Evolutionary conservation across 2,888 invertebrate genomes (phyloP).

Genomic region (Oxytorus armatus): DNA sequence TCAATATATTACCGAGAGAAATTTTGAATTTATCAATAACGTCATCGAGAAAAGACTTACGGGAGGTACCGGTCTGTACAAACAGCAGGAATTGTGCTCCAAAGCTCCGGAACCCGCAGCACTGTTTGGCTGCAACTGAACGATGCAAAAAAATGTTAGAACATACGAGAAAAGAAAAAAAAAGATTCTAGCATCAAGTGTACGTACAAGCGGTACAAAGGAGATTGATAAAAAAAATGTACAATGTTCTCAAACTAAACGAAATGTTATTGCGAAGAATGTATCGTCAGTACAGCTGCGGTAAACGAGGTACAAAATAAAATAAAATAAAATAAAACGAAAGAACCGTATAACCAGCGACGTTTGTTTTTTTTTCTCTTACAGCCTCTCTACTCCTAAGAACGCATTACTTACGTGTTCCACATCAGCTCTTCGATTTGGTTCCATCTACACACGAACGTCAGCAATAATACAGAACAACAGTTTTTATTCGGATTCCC

Average conservation of each 20-base stretch:
- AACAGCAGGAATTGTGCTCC: conserved; percentile 97
- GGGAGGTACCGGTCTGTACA: conserved; percentile 90
- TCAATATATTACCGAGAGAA: background rate
- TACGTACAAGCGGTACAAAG: background rate
- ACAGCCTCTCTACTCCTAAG: conserved; percentile 69
- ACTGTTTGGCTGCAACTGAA: conserved; percentile 96
- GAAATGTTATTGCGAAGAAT: conserved; percentile 1
- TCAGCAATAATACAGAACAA: conserved; percentile 65
- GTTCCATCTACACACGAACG: conserved; percentile 90
- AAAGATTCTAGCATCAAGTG: conserved; percentile 38
- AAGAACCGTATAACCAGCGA: conserved; percentile 40
- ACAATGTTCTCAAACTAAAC: conserved; percentile 7
- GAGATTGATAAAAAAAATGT: background rate
- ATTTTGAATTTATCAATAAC: background rate
- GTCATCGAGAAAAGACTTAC: conserved; percentile 81
- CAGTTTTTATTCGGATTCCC: conserved; percentile 24
- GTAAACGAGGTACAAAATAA: conserved; percentile 39
- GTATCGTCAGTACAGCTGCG: conserved; percentile 36
- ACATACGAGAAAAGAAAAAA: conserved; percentile 27
- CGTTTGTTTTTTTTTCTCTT: conserved; percentile 21
- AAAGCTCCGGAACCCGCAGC: conserved; percentile 98
- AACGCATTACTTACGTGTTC: conserved; percentile 90
- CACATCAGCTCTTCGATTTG: conserved; percentile 92
- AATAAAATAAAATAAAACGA: conserved; percentile 47
- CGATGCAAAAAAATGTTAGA: conserved; percentile 66